Base-by-base conservation (phyloP, 2,888 invertebrate genomes). In the Papilio protenor region DNA sequence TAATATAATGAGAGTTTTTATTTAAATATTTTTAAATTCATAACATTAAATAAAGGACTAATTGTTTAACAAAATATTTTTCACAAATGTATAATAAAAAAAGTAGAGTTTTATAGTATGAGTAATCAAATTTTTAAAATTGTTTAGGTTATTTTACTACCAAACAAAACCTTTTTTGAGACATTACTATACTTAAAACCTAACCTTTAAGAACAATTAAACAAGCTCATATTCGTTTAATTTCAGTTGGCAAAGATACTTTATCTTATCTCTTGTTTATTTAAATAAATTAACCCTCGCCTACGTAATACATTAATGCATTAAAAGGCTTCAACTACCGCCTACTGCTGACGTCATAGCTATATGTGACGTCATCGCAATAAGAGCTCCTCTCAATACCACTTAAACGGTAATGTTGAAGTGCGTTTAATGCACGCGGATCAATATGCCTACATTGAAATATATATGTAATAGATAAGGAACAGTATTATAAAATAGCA, bases 321-420 rank as follows among this genome's bases (percentile, higher is more conserved):
- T 75, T 81, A 82, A 82, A 83, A 80, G 82, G 81, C 79, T 82
- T 82, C 74, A 79, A 81, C 77, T 64, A 57, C 75, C 80, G 79
- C 79, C 80, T 77, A 80, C 78, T 70, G 18, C 18, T 81, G 81
- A 84, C 82, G 83, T 84, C 83, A 84, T 81, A 80, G 69, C 57
- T 69, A 66, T 70, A 66, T 70, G 57, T 77, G 69, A 79, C 79
- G 78, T 79, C 80, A 73, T 59, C 57, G 57, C 72, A 57, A 79
- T 78, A 79, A 75, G 69, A 66, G 49, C 72, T 78, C 73, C 72
- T 69, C 61, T 75, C 61, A 77, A 75, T 79, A 40, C 21, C 47
- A 40, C 21, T 23, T 79, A 80, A 81, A 78, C 77, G 75, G 77
- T 75, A 77, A 81, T 81, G 81, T 81, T 82, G 81, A 81, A 84